Evolutionary conservation across 2,888 invertebrate species (phyloP), one percentile per base, ranked within the genome.

Genomic region (Eupithecia pulchellata): DNA sequence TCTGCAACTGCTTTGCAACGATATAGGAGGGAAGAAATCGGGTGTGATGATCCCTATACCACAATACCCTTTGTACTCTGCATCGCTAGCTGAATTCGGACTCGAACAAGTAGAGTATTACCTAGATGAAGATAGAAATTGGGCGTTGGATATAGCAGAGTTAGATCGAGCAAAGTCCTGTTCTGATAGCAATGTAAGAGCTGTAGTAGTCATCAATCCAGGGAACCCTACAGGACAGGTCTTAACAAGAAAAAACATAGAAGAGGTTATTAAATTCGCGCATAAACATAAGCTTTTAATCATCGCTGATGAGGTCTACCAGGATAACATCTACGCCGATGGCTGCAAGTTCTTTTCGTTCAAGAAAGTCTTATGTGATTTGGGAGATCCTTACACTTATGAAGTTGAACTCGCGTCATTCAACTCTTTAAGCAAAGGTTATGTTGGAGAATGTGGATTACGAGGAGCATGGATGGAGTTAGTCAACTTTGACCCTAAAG

Each of bases 31-130:
- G 13, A 61, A 61, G 4, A 30, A 4, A 25, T 36, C 61, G 66
- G 99, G 98, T 34, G 96, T 99, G 4, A 97, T 99, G 97, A 97
- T 99, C 75, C 99, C 99, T 0, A 98, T 99, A 82, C 99, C 99
- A 0, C 99, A 99, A 86, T 99, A 99, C 91, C 99, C 99, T 0
- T 93, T 99, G 3, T 99, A 99, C 91, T 98, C 99, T 0, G 99
- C 99, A 0, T 96, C 98, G 0, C 92, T 99, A 55, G 96, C 98
- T 3, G 99, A 99, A 91, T 98, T 97, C 86, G 97, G 97, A 69
- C 96, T 99, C 86, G 86, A 93, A 11, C 96, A 97, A 95, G 95
- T 97, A 55, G 96, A 97, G 14, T 99, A 99, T 89, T 99, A 97
- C 89, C 93, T 99, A 81, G 96, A 99, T 85, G 99, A 99, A 89